Evolutionary conservation across 2,113 vertebrate species (phyloP).

Genomic region (Girardinichthys multiradiatus): DNA sequence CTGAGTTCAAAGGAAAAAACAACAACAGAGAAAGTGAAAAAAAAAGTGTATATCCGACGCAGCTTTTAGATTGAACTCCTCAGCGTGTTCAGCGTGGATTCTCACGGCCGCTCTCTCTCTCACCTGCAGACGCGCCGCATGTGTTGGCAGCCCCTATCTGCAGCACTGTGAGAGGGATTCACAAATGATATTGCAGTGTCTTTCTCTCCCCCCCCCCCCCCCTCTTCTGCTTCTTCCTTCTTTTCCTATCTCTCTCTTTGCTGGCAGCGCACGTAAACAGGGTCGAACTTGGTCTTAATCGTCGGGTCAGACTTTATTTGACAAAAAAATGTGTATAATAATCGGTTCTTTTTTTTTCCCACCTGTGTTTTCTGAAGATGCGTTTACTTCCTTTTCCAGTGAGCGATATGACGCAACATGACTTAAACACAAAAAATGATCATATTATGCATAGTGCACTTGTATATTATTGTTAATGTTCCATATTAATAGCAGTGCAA

Average conservation of each 20-base stretch:
- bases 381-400: not conserved
- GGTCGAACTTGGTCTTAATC: slow-evolving; percentile 87
- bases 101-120: slow-evolving; percentile 65
- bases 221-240: slow-evolving; percentile 13
- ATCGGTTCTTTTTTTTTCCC: not conserved
- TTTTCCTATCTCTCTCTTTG: slow-evolving; percentile 30
- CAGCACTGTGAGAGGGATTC: slow-evolving; percentile 93
- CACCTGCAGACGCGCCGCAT: slow-evolving; percentile 94
- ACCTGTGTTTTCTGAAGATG: not conserved
- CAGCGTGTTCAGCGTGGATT: slow-evolving; percentile 82
- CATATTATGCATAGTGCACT: no score
- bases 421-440: not conserved
- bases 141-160: slow-evolving; percentile 91
- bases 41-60: slow-evolving; percentile 69
- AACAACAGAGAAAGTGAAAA: slow-evolving; percentile 21
- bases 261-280: slow-evolving; percentile 84
- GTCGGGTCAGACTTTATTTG: slow-evolving; percentile 78
- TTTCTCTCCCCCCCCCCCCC: slow-evolving; percentile 38
- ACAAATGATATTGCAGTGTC: slow-evolving; percentile 96
- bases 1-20: not conserved
- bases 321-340: slow-evolving; percentile 24
- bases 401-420: not conserved
- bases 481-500: not conserved
- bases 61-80: slow-evolving; percentile 53
- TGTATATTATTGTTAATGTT: not conserved